These are phyloP conservation scores for Papio anubis DNA, from an alignment of 2,113 vertebrate species.

Conservation along the genomic window DNA sequence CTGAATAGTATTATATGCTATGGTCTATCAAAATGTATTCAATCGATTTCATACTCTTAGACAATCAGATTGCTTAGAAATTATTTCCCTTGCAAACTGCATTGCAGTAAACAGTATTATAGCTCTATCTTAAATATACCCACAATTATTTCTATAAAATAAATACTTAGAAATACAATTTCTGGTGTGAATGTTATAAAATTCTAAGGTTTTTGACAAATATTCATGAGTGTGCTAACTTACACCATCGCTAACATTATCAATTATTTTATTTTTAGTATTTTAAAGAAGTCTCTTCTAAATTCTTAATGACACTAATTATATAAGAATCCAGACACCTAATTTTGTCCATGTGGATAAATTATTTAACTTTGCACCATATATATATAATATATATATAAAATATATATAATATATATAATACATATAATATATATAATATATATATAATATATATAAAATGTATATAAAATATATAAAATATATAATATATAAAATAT, in stretches of 20 bases:
- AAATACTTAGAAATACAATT: slow-evolving; percentile 6
- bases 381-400: background rate
- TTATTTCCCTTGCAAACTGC: background rate
- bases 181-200: background rate
- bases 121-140: background rate
- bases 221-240: background rate
- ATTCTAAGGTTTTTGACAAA: background rate
- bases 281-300: background rate
- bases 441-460: background rate
- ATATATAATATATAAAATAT: too few relatives aligned
- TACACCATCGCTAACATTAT: background rate
- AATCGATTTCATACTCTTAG: slow-evolving; percentile 15
- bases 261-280: background rate
- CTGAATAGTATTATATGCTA: background rate
- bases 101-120: background rate
- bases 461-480: background rate
- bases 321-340: background rate
- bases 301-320: background rate
- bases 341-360: background rate
- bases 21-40: slow-evolving; percentile 33
- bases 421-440: background rate
- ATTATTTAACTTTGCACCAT: background rate
- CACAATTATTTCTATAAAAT: slow-evolving; percentile 6
- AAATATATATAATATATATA: background rate
- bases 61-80: background rate